Evolutionary conservation across 1,140 invertebrate species (phyloP).

Genomic region (Drosophila pandora): DNA sequence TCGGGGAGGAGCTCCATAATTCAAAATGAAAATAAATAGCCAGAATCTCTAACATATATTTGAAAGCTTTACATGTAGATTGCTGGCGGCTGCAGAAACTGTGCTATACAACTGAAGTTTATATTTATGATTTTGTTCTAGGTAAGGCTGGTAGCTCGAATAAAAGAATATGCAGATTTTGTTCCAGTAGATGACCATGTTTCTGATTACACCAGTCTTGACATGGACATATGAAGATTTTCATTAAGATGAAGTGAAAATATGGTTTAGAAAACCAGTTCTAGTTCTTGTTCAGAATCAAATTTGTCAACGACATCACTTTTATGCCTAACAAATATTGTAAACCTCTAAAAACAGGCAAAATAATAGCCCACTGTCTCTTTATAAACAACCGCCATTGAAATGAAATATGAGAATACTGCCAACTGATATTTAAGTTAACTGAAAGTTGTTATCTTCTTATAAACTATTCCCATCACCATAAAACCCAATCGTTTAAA

Average conservation of each 20-base stretch:
- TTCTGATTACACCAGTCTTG: slow-evolving; percentile 1
- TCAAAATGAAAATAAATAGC: slow-evolving; percentile 71
- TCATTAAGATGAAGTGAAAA: slow-evolving; percentile 34
- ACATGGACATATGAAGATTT: slow-evolving; percentile 24
- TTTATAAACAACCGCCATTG: neutral
- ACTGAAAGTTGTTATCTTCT: slow-evolving; percentile 43
- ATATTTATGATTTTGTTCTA: slow-evolving; percentile 43
- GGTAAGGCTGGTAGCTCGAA: neutral
- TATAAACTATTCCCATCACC: slow-evolving; percentile 47
- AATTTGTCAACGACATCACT: neutral
- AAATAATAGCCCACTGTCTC: neutral
- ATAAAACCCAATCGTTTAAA: slow-evolving; percentile 46
- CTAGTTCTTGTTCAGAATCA: neutral
- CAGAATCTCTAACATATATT: slow-evolving; percentile 50
- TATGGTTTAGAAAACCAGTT: slow-evolving; percentile 2
- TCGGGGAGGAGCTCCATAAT: slow-evolving; percentile 53
- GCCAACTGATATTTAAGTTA: slow-evolving; percentile 29
- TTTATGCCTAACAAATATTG: too few species aligned
- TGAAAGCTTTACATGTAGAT: slow-evolving; percentile 62
- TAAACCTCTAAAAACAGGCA: neutral
- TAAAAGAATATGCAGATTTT: neutral
- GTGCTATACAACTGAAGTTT: slow-evolving; percentile 55
- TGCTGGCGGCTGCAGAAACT: slow-evolving; percentile 58
- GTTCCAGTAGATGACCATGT: slow-evolving; percentile 3
- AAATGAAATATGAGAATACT: slow-evolving; percentile 15